Evolutionary conservation across 2,797 vertebrate species (phyloP).

Genomic region (Cuniculus paca): DNA sequence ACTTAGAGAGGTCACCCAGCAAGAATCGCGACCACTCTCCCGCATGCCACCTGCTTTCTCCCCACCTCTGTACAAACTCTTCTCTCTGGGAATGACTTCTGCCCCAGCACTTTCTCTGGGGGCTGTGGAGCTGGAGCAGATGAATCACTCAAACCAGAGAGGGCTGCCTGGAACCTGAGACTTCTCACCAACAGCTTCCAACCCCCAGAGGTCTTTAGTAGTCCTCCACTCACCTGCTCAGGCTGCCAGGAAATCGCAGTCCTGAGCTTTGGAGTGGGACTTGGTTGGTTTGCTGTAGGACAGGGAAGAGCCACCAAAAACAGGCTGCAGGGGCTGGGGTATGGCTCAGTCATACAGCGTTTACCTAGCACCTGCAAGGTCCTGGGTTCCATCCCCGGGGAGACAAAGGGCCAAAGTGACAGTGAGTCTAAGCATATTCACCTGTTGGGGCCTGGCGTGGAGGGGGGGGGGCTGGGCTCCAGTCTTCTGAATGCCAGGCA

Average conservation of each 20-base stretch:
- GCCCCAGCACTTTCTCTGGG: not conserved
- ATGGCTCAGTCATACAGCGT: not conserved
- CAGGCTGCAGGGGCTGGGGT: not conserved
- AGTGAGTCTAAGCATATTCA: not conserved
- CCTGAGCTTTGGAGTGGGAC: not conserved
- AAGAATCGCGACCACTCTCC: not conserved
- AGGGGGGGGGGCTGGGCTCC: not conserved
- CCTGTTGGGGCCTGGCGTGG: not conserved
- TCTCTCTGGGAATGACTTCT: not conserved
- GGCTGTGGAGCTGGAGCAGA: not conserved
- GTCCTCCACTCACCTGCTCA: not conserved
- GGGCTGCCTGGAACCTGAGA: not conserved
- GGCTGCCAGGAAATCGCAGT: constrained; percentile 9
- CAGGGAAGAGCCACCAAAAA: not conserved
- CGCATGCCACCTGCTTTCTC: not conserved
- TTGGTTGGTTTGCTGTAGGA: not conserved
- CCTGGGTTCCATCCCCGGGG: not conserved
- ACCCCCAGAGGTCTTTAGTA: not conserved
- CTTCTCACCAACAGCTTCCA: not conserved
- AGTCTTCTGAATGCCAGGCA: not conserved
- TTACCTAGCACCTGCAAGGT: not conserved
- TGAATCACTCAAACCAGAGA: not conserved
- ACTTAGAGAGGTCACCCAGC: not conserved
- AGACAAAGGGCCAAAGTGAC: not conserved
- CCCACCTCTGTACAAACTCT: not conserved